Evolutionary conservation across 2,797 vertebrate genomes (phyloP).

Genomic region (Danionella dracula): DNA sequence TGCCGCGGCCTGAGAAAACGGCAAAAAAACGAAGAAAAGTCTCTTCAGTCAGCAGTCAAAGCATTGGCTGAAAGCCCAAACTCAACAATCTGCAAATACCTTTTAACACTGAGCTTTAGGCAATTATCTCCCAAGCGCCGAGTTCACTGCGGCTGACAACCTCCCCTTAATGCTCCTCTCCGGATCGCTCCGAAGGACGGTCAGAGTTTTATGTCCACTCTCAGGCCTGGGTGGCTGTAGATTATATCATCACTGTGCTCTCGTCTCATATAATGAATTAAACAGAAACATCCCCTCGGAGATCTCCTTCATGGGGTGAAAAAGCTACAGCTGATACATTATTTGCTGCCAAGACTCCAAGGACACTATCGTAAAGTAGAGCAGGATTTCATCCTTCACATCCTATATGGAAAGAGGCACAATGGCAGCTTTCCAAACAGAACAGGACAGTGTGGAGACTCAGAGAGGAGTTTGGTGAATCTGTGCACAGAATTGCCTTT

Average conservation of each 20-base stretch:
- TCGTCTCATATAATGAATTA: not conserved
- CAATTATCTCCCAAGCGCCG: conserved; percentile 28
- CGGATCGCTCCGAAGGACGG: not conserved
- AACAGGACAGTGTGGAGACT: conserved; percentile 19
- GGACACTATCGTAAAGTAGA: conserved; percentile 20
- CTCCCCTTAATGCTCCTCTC: not conserved
- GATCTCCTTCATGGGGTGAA: not conserved
- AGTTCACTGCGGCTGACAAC: conserved; percentile 10
- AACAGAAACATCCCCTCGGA: not conserved
- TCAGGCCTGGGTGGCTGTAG: not conserved
- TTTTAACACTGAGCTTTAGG: conserved; percentile 37
- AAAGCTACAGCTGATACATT: conserved; percentile 20
- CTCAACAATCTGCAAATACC: conserved; percentile 34
- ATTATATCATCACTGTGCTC: not conserved
- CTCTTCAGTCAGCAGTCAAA: conserved; percentile 23
- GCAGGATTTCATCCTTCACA: conserved; percentile 15
- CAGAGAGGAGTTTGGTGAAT: not conserved
- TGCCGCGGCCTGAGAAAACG: too few relatives aligned
- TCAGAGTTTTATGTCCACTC: not conserved
- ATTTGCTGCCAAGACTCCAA: conserved; percentile 13
- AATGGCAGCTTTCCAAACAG: conserved; percentile 38
- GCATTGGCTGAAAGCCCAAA: conserved; percentile 25
- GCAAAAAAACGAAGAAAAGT: conserved; percentile 25
- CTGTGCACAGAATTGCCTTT: not conserved
- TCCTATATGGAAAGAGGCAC: conserved; percentile 28